phyloP scores from a whole-genome alignment of 2,888 invertebrate genomes.

The Melieria omissa region DNA sequence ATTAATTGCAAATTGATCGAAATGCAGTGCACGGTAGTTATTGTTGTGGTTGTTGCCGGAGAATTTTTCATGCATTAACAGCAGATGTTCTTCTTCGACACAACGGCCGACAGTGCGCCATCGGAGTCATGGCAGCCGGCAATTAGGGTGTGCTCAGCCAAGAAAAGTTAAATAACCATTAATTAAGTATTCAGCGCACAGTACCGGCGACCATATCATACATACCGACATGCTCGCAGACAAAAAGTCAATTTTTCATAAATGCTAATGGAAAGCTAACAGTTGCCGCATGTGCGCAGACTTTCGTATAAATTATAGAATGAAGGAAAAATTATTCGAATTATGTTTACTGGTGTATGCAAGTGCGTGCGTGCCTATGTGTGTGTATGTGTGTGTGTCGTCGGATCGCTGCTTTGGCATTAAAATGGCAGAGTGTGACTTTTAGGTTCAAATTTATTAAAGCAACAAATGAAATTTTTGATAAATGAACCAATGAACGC shows the following conservation, averaged over 20 bases:
- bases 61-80: slow-evolving; percentile 1
- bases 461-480: slow-evolving; percentile 16
- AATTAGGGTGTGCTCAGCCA: slow-evolving; percentile 29
- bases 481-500: slow-evolving; percentile 15
- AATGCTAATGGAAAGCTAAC: slow-evolving; percentile 13
- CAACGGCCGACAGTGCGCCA: no score
- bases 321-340: no score
- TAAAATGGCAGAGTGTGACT: slow-evolving; percentile 41
- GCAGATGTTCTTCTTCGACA: no score
- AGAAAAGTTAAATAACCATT: slow-evolving; percentile 32
- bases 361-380: not conserved
- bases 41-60: slow-evolving; percentile 2
- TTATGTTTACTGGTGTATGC: not conserved
- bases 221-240: not conserved
- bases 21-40: not conserved
- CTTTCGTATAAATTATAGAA: not conserved
- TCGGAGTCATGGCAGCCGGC: no score
- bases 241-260: slow-evolving; percentile 25
- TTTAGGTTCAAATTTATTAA: slow-evolving; percentile 51
- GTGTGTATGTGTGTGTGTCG: not conserved
- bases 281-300: not conserved
- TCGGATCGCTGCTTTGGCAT: not conserved
- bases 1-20: slow-evolving; percentile 30
- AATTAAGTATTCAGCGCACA: slow-evolving; percentile 38
- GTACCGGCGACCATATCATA: slow-evolving; percentile 5